A percentile compares a stretch with the other conserved stretches of the same genome.
Evolutionary conservation across 1,140 invertebrate species (phyloP).

Genomic region (Hyles vespertilio): DNA sequence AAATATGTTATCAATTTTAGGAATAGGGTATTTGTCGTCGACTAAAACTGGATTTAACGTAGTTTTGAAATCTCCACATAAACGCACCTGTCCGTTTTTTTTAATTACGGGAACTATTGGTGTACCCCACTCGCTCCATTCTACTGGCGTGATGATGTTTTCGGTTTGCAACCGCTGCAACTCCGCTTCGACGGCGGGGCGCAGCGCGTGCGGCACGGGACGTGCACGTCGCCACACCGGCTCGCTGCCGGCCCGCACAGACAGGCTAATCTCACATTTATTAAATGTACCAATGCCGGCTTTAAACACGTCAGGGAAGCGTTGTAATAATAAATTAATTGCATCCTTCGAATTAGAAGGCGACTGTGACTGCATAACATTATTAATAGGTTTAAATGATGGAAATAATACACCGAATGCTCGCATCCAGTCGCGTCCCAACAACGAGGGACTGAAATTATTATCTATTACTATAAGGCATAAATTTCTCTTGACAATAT

Average conservation of each 20-base stretch:
- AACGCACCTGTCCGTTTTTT: too few species aligned
- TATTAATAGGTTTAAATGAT: background rate
- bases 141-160: background rate
- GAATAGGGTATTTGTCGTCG: constrained; percentile 1
- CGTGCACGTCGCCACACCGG: too few species aligned
- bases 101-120: background rate
- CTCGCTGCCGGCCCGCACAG: too few species aligned
- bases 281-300: too few species aligned
- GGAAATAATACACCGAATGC: background rate
- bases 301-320: too few species aligned
- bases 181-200: too few species aligned
- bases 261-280: too few species aligned
- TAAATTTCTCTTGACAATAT: background rate
- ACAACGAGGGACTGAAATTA: constrained; percentile 2
- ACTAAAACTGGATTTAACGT: constrained; percentile 3
- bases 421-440: background rate
- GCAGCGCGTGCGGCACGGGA: too few species aligned
- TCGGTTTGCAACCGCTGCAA: too few species aligned
- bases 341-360: too few species aligned
- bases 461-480: constrained; percentile 2
- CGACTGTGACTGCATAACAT: too few species aligned
- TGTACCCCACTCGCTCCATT: background rate
- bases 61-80: constrained; percentile 2
- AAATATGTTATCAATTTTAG: constrained; percentile 8
- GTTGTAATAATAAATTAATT: too few species aligned